Conservation (phyloP, 2,888 invertebrate genomes). For the Tiliacea aurago region DNA sequence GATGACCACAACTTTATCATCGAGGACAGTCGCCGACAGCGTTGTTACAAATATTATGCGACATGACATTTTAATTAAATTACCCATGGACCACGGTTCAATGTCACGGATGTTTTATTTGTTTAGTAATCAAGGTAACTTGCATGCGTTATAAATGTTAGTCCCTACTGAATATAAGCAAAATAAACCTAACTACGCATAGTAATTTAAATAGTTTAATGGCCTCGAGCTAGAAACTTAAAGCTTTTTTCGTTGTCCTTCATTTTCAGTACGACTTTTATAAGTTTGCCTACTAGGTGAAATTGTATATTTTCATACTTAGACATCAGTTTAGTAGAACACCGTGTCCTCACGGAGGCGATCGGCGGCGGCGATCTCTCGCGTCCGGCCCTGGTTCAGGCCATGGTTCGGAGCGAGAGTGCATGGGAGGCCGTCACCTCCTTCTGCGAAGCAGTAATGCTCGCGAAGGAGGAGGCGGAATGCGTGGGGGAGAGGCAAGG, state of each 20-base stretch:
- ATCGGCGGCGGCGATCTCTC: too few species aligned
- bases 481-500: too few species aligned
- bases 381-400: too few species aligned
- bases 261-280: neutral
- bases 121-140: constrained; percentile 37
- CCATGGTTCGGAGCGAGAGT: too few species aligned
- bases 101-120: constrained; percentile 29
- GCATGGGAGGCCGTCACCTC: too few species aligned
- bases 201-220: neutral
- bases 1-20: constrained; percentile 70
- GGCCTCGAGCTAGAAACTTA: neutral
- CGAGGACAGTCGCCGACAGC: constrained; percentile 61
- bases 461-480: too few species aligned
- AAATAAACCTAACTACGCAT: constrained; percentile 11
- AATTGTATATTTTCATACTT: neutral
- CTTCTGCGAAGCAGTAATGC: too few species aligned
- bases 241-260: neutral
- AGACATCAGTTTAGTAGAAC: too few species aligned
- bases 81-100: constrained; percentile 20
- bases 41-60: constrained; percentile 43
- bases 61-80: constrained; percentile 54
- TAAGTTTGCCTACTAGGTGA: neutral
- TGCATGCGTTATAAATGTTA: constrained; percentile 18
- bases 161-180: constrained; percentile 30
- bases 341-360: too few species aligned